phyloP scores from a whole-genome alignment of 1,140 invertebrate genomes.

The Tetramorium simillimum region DNA sequence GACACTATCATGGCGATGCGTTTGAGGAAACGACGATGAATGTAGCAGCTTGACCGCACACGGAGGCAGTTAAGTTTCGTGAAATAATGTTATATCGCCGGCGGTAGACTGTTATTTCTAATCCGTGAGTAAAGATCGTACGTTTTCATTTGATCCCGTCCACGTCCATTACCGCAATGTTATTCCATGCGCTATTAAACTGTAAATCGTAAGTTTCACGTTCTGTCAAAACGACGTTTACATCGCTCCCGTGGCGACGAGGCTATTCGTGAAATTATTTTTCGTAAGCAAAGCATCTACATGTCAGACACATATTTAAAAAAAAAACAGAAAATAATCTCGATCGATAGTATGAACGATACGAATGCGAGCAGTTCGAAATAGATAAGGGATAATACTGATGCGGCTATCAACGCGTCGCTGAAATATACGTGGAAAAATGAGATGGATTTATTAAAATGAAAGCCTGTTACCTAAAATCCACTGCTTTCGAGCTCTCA shows the following conservation, averaged over 20 bases:
- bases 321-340: background rate
- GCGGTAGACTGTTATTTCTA: slow-evolving; percentile 72
- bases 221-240: slow-evolving; percentile 39
- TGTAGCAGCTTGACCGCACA: slow-evolving; percentile 2
- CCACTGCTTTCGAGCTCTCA: slow-evolving; percentile 42
- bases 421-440: slow-evolving; percentile 35
- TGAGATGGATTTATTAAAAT: slow-evolving; percentile 61
- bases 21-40: slow-evolving; percentile 57
- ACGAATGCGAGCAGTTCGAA: background rate
- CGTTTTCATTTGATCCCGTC: slow-evolving; percentile 69
- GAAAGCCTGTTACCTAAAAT: slow-evolving; percentile 56
- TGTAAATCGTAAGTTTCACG: slow-evolving; percentile 63
- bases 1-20: background rate
- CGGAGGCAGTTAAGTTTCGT: slow-evolving; percentile 40
- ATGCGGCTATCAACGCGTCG: background rate
- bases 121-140: slow-evolving; percentile 70
- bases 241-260: background rate
- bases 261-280: background rate
- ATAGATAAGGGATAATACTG: background rate
- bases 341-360: background rate
- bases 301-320: background rate
- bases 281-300: background rate
- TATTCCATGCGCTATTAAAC: slow-evolving; percentile 68
- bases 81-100: slow-evolving; percentile 54
- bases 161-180: slow-evolving; percentile 53